phyloP scores from a whole-genome alignment of 2,797 vertebrate species.

The Limnodromus scolopaceus region DNA sequence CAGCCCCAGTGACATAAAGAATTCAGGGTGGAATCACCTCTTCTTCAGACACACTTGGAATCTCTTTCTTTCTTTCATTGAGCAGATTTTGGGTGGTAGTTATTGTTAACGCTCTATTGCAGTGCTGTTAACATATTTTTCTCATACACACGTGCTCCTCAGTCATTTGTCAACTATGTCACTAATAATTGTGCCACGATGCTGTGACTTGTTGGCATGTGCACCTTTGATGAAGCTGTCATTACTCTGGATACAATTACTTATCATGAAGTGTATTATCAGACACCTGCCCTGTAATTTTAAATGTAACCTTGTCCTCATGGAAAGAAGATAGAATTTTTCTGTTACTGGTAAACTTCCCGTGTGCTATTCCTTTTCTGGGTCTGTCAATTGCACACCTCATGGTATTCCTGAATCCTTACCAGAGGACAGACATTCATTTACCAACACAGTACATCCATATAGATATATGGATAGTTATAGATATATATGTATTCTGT shows the following conservation, averaged over 20 bases:
- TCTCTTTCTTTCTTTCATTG: not conserved
- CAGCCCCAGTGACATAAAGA: not conserved
- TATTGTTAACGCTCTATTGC: not conserved
- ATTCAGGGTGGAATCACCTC: not conserved
- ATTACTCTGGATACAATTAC: not conserved
- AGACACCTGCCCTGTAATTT: not conserved
- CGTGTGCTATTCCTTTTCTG: not conserved
- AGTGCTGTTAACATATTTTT: not conserved
- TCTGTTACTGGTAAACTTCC: not conserved
- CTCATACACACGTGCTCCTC: not conserved
- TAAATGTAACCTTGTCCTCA: not conserved
- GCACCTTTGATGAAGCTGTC: not conserved
- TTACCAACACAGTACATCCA: too few species aligned
- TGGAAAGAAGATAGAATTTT: not conserved
- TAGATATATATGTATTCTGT: not conserved
- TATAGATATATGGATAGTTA: not conserved
- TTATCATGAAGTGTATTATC: not conserved
- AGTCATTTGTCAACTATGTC: not conserved
- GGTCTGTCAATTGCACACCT: not conserved
- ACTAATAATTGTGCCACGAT: not conserved
- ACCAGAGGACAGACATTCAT: not conserved
- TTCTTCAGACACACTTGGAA: not conserved
- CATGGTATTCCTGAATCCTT: not conserved
- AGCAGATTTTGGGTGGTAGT: not conserved
- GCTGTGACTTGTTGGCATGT: not conserved